A percentile compares a stretch with the other conserved stretches of the same genome.
phyloP scores from a whole-genome alignment of 2,797 vertebrate species.

The Coendou prehensilis region DNA sequence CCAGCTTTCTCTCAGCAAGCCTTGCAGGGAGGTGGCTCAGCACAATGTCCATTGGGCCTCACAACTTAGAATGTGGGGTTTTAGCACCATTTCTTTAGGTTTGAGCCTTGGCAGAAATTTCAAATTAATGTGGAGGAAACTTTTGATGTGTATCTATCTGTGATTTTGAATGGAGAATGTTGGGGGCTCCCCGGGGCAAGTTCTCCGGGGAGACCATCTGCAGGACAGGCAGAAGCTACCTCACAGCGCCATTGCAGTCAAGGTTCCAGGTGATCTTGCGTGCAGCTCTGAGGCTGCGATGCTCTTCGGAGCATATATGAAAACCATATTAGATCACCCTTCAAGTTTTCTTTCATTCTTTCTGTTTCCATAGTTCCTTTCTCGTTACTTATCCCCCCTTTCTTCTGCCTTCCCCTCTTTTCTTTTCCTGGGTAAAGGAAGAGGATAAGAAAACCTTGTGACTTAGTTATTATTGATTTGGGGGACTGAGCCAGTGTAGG shows the following conservation, averaged over 20 bases:
- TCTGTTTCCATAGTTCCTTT: background rate
- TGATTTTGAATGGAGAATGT: conserved; percentile 3
- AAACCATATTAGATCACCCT: too few species aligned
- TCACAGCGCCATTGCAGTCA: fast-evolving
- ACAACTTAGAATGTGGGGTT: background rate
- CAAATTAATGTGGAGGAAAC: background rate
- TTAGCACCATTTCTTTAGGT: background rate
- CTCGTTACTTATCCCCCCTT: background rate
- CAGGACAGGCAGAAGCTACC: too few species aligned
- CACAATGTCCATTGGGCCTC: background rate
- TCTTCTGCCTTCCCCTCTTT: background rate
- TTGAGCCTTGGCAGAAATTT: background rate
- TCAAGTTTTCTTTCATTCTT: background rate
- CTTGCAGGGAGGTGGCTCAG: background rate
- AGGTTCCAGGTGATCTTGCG: background rate
- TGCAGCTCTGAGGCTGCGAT: background rate
- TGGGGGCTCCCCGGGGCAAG: background rate
- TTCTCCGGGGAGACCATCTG: background rate
- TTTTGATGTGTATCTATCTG: background rate
- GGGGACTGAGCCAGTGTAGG: too few species aligned
- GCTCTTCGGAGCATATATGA: background rate
- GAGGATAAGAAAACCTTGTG: background rate
- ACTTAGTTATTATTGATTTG: background rate
- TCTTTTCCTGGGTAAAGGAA: background rate
- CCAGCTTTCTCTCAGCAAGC: background rate